Base-by-base conservation (phyloP, 1,140 invertebrate species). In the Calosoma granatense region DNA sequence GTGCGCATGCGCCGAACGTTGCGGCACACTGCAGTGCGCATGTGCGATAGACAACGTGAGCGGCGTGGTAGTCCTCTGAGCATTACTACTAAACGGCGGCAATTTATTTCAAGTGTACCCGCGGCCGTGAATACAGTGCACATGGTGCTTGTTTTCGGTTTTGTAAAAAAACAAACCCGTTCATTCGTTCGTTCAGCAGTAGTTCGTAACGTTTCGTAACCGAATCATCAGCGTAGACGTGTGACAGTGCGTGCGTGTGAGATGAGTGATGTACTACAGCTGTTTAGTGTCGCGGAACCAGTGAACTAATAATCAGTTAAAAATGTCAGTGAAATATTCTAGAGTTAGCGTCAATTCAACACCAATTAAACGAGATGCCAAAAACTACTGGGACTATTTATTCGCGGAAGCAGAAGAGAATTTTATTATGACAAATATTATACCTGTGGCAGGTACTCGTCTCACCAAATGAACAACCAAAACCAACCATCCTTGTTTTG, bases 41-140 rank as follows among this genome's bases (percentile, higher is more conserved):
- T 51, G 57, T 30, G 15, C 57, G 43, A 6, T n/a, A n/a, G 20
- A 21, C 47, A 30, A 59, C 57, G 39, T 51, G 53, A 20, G 19
- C 14, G 2, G 12, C 22, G 22, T 19, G 6, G 26, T 9, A 6
- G 26, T 9, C 26, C 6, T n/a, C 26, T 9, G n/a, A 36, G 6
- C n/a, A 9, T 36, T 36, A n/a, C 26, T 9, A 12, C 17, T 9
- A 47, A 47, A 47, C 41, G 41, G 41, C 41, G 41, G 41, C 41
- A 47, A 47, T 47, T 47, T 47, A 47, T 47, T 47, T 47, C 41
- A 47, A 47, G 41, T 47, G 15, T 17, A 11, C 17, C 9, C 6
- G 4, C 15, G 41, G 41, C 17, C 9, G 41, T n/a, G n/a, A 36
- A n/a, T 36, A 17, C 17, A 17, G 41, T 47, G 41, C 41, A 11